Conservation (phyloP, 2,113 vertebrate species). For the Ceuthmochares aereus region DNA sequence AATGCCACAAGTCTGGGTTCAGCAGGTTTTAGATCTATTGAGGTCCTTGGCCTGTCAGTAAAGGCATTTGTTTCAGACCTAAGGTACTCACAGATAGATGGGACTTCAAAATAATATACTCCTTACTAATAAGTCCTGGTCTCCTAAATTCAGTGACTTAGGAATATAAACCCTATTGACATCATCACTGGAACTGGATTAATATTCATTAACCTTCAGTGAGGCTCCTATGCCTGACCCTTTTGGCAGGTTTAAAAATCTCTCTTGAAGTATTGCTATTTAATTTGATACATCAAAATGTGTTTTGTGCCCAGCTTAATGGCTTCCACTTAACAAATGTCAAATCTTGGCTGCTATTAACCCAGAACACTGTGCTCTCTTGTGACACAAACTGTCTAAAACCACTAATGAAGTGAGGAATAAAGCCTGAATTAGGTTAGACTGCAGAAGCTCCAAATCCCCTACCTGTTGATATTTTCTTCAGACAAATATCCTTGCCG, state of each 20-base stretch:
- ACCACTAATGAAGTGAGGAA: neutral
- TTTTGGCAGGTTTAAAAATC: neutral
- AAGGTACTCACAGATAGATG: neutral
- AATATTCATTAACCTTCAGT: neutral
- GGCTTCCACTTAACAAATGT: slow-evolving; percentile 40
- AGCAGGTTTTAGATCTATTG: neutral
- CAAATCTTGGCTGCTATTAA: slow-evolving; percentile 13
- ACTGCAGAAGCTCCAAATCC: neutral
- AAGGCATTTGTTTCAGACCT: neutral
- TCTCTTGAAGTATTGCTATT: neutral
- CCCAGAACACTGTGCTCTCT: neutral
- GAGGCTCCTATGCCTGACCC: neutral
- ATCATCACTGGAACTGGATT: neutral
- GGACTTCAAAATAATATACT: neutral
- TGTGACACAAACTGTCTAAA: neutral
- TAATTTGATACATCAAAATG: slow-evolving; percentile 12
- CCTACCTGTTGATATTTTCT: slow-evolving; percentile 28
- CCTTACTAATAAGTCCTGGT: neutral
- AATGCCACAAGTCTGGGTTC: neutral
- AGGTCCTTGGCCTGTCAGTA: neutral
- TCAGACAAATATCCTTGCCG: slow-evolving; percentile 9
- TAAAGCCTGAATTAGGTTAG: neutral
- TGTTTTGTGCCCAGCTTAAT: slow-evolving; percentile 19
- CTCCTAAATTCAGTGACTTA: neutral
- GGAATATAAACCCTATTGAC: neutral